Base-by-base conservation (phyloP, 2,888 invertebrate species). In the Apamea monoglypha region DNA sequence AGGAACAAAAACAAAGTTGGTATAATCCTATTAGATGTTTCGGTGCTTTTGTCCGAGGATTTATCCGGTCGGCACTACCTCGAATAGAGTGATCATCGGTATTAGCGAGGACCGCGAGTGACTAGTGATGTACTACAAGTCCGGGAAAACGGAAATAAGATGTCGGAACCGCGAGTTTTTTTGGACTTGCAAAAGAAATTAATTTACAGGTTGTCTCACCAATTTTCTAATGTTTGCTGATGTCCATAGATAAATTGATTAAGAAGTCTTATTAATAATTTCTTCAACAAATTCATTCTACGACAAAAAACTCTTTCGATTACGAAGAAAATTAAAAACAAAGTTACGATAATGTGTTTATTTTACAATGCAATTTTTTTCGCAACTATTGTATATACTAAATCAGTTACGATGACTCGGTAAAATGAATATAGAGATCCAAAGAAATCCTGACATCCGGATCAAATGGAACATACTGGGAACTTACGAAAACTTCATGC, bases 1-100 rank as follows among this genome's bases (percentile, higher is more conserved):
- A 93, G 89, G 87, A 91, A 89, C 90, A 90, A 93, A 93, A 94
- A 93, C 94, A 94, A 94, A 95, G 93, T 94, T 92, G 81, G 77
- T 88, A 87, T 95, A 96, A 96, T 96, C 95, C 94, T 90, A 93
- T 95, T 93, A 93, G 94, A 86, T 80, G 86, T 88, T 76, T 74
- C 75, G 83, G 83, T 81, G 76, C 86, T 85, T 85, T 82, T 79
- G 88, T 88, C 80, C 78, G 81, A 78, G 84, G 87, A 86, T 88
- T 90, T 88, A 89, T 88, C 84, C 84, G 78, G 74, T 86, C 82
- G 72, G 66, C 82, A 83, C 89, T 88, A 89, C 83, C 87, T 85
- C 85, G 84, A 76, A 87, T 87, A 82, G 81, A 87, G 88, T 89
- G 92, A 95, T 95, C 94, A 94, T 91, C 88, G 90, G 94, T 88